Evolutionary conservation across 2,113 vertebrate genomes (phyloP).

Genomic region (Cairina moschata): DNA sequence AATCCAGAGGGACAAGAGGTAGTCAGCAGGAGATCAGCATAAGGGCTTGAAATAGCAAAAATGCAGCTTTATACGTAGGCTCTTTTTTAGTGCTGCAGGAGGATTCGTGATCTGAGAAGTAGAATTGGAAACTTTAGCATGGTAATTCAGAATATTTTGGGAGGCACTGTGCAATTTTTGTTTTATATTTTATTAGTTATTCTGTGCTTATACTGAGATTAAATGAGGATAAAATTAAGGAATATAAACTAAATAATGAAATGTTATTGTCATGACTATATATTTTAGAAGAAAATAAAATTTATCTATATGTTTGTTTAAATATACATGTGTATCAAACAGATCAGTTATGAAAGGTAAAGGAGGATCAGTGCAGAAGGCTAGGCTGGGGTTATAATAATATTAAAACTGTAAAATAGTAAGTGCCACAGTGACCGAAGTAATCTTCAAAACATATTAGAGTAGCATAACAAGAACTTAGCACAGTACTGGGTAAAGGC

Average conservation of each 20-base stretch:
- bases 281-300: conserved; percentile 4
- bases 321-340: neutral
- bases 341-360: neutral
- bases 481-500: neutral
- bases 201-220: neutral
- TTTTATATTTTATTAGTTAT: neutral
- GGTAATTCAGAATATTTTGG: neutral
- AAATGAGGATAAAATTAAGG: neutral
- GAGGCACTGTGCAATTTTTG: neutral
- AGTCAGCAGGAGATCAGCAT: neutral
- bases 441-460: neutral
- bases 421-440: neutral
- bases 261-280: neutral
- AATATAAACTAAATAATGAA: neutral
- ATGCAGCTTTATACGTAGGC: neutral
- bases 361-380: neutral
- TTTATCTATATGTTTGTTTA: neutral
- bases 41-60: neutral
- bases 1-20: neutral
- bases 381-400: neutral
- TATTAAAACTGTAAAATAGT: neutral
- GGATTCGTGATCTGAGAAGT: conserved; percentile 26
- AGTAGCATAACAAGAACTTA: neutral
- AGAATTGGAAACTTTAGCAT: conserved; percentile 8
- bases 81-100: neutral